Percentiles rank a stretch among this genome's conserved stretches.
These are phyloP conservation scores for Virgularia gustaviana DNA, from an alignment of 92 coral and sea anemone genomes.

Conservation along the genomic window DNA sequence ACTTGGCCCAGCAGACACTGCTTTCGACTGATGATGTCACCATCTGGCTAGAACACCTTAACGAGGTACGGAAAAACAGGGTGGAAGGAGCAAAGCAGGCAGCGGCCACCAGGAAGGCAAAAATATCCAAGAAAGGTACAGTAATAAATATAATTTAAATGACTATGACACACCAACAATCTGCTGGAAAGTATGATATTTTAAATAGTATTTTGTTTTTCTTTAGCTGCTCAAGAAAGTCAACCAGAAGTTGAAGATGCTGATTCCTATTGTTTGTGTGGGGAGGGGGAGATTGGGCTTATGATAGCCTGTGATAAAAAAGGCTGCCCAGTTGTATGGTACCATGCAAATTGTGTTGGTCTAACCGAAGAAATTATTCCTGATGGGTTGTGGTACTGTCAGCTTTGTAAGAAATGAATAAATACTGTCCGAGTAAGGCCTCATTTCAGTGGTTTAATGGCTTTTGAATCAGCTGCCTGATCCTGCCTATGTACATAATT, in stretches of 20 bases:
- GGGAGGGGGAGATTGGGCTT: conserved; percentile 34
- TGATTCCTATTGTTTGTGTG: conserved; percentile 34
- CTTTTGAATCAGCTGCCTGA: too few species aligned
- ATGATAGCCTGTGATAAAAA: conserved; percentile 10
- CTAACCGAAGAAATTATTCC: neutral
- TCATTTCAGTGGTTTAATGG: too few species aligned
- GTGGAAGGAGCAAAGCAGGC: conserved; percentile 47
- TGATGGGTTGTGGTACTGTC: neutral
- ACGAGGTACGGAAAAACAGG: conserved; percentile 29
- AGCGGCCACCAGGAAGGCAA: conserved; percentile 35
- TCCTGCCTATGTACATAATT: too few species aligned
- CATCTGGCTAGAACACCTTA: conserved; percentile 49
- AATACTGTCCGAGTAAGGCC: too few species aligned
- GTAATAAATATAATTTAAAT: neutral
- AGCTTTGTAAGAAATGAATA: neutral
- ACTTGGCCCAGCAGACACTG: conserved; percentile 41
- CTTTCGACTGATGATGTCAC: conserved; percentile 24
- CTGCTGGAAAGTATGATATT: neutral
- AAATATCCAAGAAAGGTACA: conserved; percentile 20
- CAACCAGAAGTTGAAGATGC: neutral
- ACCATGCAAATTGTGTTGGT: neutral
- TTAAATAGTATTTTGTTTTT: neutral
- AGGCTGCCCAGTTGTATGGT: neutral
- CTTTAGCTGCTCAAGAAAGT: neutral
- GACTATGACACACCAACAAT: neutral